A percentile compares a stretch with the other conserved stretches of the same genome.
These are phyloP conservation scores for Periplaneta americana DNA, from an alignment of 1,140 invertebrate species.

Conservation along the genomic window DNA sequence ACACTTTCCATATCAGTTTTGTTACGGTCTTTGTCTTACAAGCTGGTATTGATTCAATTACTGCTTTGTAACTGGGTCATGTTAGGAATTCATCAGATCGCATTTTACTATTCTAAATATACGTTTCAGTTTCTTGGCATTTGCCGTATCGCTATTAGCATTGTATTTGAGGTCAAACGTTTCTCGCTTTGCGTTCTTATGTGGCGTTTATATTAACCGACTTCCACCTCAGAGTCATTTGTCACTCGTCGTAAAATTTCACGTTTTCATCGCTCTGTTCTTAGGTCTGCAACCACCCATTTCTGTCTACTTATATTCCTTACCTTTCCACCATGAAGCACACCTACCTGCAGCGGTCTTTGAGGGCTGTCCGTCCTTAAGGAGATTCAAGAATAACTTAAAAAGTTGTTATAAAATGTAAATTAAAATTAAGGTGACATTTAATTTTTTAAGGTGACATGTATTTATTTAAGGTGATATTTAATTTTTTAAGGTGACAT, in stretches of 20 bases:
- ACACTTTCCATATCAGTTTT: not conserved
- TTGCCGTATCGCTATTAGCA: not conserved
- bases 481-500: no score
- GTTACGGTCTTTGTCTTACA: not conserved
- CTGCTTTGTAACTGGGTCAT: not conserved
- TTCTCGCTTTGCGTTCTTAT: not conserved
- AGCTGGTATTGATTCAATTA: not conserved
- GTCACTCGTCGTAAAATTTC: not conserved
- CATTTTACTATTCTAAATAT: not conserved
- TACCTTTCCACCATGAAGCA: no score
- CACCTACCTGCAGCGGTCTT: no score
- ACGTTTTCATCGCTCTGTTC: not conserved
- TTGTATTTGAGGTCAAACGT: not conserved
- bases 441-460: no score
- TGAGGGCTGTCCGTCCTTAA: no score
- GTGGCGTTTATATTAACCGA: not conserved
- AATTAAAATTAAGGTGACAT: no score
- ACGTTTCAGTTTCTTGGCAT: not conserved
- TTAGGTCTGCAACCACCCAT: no score
- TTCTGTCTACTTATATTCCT: no score
- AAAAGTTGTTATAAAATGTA: no score
- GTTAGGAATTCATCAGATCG: not conserved
- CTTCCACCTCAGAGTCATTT: not conserved
- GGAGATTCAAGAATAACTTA: no score
- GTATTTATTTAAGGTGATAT: no score